These are phyloP conservation scores for Macropis europaea DNA, from an alignment of 2,888 invertebrate genomes.

Conservation along the genomic window DNA sequence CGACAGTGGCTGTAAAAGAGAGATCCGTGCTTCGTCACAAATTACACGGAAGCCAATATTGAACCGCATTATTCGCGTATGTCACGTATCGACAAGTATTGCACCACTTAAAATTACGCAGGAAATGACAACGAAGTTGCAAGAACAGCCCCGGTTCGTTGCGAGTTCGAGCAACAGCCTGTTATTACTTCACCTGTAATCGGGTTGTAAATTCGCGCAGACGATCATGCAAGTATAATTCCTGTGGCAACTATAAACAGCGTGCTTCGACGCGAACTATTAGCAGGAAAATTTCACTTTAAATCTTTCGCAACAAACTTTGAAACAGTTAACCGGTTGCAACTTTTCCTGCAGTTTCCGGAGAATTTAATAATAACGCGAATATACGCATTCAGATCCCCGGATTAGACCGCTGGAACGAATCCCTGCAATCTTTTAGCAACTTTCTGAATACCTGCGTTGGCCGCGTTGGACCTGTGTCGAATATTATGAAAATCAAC, in stretches of 20 bases:
- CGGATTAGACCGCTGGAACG: background rate
- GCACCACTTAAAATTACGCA: background rate
- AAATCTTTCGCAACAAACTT: conserved; percentile 31
- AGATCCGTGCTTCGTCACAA: background rate
- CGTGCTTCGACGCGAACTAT: conserved; percentile 11
- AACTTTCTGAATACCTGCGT: conserved; percentile 7
- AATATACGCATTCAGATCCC: background rate
- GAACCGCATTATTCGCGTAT: background rate
- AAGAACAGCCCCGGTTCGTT: background rate
- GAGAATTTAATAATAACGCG: conserved; percentile 27
- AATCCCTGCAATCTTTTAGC: conserved; percentile 1
- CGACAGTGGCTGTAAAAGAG: background rate
- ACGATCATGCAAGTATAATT: conserved; percentile 12
- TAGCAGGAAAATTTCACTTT: conserved; percentile 16
- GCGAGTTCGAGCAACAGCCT: background rate
- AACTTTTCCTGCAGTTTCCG: conserved; percentile 13
- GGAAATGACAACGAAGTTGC: background rate
- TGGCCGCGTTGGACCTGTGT: background rate
- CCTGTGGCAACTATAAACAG: conserved; percentile 3
- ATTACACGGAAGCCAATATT: conserved; percentile 1
- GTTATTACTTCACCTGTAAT: background rate
- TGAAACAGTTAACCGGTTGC: conserved; percentile 13
- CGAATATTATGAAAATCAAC: no score
- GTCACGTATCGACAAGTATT: background rate
- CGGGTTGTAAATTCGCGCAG: conserved; percentile 2